Percentiles rank a stretch among this genome's conserved stretches.
phyloP scores from a whole-genome alignment of 2,888 invertebrate genomes.

The Colostygia pectinataria region DNA sequence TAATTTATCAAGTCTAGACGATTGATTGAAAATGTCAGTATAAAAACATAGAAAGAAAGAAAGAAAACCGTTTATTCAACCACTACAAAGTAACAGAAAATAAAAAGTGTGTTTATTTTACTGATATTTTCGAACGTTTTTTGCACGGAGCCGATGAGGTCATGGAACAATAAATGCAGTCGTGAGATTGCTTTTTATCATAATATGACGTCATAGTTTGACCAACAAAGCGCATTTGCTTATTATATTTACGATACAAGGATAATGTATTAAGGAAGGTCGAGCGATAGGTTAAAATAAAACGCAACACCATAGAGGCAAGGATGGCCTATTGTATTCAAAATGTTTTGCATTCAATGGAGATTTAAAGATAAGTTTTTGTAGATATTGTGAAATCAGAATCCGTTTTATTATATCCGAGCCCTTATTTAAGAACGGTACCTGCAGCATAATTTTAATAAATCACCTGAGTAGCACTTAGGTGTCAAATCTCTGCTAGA shows the following conservation, averaged over 20 bases:
- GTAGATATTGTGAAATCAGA: too few species aligned
- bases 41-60: too few species aligned
- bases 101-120: too few species aligned
- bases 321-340: slow-evolving; percentile 14
- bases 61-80: too few species aligned
- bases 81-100: too few species aligned
- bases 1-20: too few species aligned
- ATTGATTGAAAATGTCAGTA: too few species aligned
- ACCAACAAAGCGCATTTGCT: background rate
- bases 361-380: slow-evolving; percentile 7
- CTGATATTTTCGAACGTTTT: background rate
- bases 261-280: slow-evolving; percentile 13
- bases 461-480: too few species aligned
- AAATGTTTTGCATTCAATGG: slow-evolving; percentile 14
- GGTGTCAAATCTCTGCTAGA: too few species aligned
- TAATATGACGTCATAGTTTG: slow-evolving; percentile 11
- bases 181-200: background rate
- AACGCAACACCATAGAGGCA: slow-evolving; percentile 3
- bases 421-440: too few species aligned
- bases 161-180: background rate
- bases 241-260: slow-evolving; percentile 2
- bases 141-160: background rate
- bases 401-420: too few species aligned
- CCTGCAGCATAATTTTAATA: too few species aligned
- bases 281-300: slow-evolving; percentile 5